Conservation (phyloP, 1,140 invertebrate genomes). For the Meloidogyne hapla region DNA sequence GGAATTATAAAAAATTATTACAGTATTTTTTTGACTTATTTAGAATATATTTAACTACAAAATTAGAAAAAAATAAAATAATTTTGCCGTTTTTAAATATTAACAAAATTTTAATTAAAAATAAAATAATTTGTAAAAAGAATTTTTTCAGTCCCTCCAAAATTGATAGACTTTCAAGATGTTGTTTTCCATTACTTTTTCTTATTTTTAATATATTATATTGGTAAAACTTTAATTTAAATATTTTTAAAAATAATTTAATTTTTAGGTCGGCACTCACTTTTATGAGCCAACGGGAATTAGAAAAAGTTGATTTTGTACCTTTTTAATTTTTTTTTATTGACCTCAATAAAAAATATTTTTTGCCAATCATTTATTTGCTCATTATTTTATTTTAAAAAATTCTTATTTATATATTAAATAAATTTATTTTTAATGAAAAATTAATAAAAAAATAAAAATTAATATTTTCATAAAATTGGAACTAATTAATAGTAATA, state of each 20-base stretch:
- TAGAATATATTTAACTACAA: too few relatives aligned
- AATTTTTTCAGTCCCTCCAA: slow-evolving; percentile 66
- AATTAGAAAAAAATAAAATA: too few relatives aligned
- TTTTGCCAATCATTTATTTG: background rate
- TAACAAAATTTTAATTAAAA: background rate
- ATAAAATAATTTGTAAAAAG: background rate
- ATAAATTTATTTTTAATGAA: too few relatives aligned
- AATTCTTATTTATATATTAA: too few relatives aligned
- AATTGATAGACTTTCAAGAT: slow-evolving; percentile 90
- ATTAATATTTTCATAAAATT: too few relatives aligned
- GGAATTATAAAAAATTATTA: too few relatives aligned
- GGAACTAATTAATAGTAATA: too few relatives aligned
- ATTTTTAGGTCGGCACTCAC: slow-evolving; percentile 25
- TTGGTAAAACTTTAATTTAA: slow-evolving; percentile 24
- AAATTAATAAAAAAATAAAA: too few relatives aligned
- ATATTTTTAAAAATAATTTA: slow-evolving; percentile 4
- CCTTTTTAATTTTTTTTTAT: background rate
- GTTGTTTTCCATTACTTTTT: slow-evolving; percentile 90
- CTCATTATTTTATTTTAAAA: background rate
- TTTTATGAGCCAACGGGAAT: slow-evolving; percentile 24
- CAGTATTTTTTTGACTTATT: too few relatives aligned
- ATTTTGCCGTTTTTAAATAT: too few relatives aligned
- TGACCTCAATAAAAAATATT: background rate
- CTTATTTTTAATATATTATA: slow-evolving; percentile 72
- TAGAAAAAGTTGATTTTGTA: slow-evolving; percentile 15